A percentile compares a stretch with the other conserved stretches of the same genome.
Evolutionary conservation across 2,888 invertebrate species (phyloP).

Genomic region (Drymonia ruficornis): DNA sequence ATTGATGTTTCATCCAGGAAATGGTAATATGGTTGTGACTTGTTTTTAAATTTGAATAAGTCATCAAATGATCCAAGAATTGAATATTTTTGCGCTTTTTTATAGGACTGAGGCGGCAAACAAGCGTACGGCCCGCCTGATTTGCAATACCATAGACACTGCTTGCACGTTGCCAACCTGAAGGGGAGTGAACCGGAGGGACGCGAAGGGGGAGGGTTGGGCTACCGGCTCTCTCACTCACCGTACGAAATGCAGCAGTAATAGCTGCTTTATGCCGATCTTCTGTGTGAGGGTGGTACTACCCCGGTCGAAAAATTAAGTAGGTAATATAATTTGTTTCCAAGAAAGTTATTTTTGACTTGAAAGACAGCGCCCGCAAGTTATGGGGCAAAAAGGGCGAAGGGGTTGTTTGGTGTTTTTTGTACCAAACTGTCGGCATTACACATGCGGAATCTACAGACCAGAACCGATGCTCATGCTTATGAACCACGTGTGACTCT

Average conservation of each 20-base stretch:
- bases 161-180: too few species aligned
- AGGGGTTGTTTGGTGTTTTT: constrained; percentile 67
- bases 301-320: too few species aligned
- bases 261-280: too few species aligned
- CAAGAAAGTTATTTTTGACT: constrained; percentile 48
- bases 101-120: too few species aligned
- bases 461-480: constrained; percentile 61
- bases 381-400: constrained; percentile 60
- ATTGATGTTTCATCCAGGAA: constrained; percentile 11
- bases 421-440: constrained; percentile 57
- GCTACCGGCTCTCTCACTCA: too few species aligned
- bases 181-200: too few species aligned
- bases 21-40: constrained; percentile 3
- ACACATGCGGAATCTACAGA: constrained; percentile 70
- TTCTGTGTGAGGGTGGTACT: too few species aligned
- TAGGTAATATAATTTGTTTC: constrained; percentile 19
- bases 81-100: not conserved
- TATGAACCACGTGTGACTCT: constrained; percentile 26
- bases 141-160: too few species aligned
- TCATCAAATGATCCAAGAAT: not conserved
- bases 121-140: too few species aligned
- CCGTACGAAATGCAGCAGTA: too few species aligned
- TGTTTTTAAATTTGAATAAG: not conserved
- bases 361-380: constrained; percentile 67
- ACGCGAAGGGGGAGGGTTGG: too few species aligned